phyloP scores from a whole-genome alignment of 2,113 vertebrate species.

The Chunga burmeisteri region DNA sequence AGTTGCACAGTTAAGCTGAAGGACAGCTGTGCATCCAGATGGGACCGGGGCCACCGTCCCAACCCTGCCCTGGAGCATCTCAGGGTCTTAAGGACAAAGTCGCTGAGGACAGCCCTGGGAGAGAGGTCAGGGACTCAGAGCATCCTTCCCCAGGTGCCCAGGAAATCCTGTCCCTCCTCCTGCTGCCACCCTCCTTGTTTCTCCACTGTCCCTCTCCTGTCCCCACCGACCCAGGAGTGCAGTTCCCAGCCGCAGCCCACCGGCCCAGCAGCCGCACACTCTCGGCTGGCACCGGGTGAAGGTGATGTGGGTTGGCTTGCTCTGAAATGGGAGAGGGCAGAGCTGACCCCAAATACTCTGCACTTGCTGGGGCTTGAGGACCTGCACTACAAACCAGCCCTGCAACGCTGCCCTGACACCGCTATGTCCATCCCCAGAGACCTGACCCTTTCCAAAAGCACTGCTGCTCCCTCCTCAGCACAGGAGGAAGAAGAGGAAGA shows the following conservation, averaged over 20 bases:
- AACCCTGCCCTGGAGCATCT: background rate
- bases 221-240: rapidly evolving
- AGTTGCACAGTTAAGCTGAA: background rate
- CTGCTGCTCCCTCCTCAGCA: background rate
- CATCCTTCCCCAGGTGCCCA: background rate
- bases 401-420: rapidly evolving
- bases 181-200: rapidly evolving
- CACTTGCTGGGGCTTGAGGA: background rate
- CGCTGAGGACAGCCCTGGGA: background rate
- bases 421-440: background rate
- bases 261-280: rapidly evolving
- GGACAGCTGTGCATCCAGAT: background rate
- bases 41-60: rapidly evolving
- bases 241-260: background rate
- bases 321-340: background rate
- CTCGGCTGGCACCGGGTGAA: background rate
- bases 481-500: background rate
- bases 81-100: background rate
- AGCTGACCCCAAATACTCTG: background rate
- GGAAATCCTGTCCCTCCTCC: background rate
- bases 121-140: background rate
- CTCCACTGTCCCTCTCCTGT: background rate
- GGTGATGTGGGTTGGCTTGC: rapidly evolving
- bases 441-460: background rate
- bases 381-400: background rate